Evolutionary conservation across 1,140 invertebrate species (phyloP).

Genomic region (Lutraria rhynchaena): DNA sequence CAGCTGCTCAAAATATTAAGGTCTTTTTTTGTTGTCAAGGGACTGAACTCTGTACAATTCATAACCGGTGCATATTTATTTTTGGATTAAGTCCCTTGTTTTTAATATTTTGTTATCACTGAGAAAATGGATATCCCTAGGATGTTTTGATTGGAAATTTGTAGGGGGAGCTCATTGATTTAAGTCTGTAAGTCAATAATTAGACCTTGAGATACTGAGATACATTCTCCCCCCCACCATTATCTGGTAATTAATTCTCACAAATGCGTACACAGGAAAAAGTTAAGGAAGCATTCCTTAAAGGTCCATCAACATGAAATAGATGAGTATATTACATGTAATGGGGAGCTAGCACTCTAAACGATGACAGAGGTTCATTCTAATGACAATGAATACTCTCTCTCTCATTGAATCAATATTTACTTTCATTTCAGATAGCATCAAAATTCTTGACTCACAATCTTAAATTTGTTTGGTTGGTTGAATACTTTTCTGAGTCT

Average conservation of each 20-base stretch:
- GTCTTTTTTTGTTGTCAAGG: too few relatives aligned
- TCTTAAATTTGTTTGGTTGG: too few relatives aligned
- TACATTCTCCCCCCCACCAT: constrained; percentile 12
- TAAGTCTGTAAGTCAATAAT: constrained; percentile 28
- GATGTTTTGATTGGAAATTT: constrained; percentile 38
- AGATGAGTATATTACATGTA: constrained; percentile 33
- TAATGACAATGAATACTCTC: too few relatives aligned
- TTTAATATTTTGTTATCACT: neutral
- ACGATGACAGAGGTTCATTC: too few relatives aligned
- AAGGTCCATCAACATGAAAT: constrained; percentile 26
- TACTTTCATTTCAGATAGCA: too few relatives aligned
- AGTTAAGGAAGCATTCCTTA: constrained; percentile 15
- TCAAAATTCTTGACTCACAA: too few relatives aligned
- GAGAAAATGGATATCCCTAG: neutral
- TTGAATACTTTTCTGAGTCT: too few relatives aligned
- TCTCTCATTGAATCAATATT: too few relatives aligned
- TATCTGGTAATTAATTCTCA: constrained; percentile 44
- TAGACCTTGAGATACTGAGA: constrained; percentile 3
- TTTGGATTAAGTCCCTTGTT: constrained; percentile 10
- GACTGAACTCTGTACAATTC: too few relatives aligned
- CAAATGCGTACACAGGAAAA: constrained; percentile 28
- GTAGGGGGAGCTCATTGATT: constrained; percentile 17
- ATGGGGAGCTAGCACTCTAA: neutral
- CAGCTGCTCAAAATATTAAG: too few relatives aligned
- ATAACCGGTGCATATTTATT: too few relatives aligned